A percentile compares a stretch with the other conserved stretches of the same genome.
Evolutionary conservation across 2,888 invertebrate genomes (phyloP).

Genomic region (Drosophila subquinaria): DNA sequence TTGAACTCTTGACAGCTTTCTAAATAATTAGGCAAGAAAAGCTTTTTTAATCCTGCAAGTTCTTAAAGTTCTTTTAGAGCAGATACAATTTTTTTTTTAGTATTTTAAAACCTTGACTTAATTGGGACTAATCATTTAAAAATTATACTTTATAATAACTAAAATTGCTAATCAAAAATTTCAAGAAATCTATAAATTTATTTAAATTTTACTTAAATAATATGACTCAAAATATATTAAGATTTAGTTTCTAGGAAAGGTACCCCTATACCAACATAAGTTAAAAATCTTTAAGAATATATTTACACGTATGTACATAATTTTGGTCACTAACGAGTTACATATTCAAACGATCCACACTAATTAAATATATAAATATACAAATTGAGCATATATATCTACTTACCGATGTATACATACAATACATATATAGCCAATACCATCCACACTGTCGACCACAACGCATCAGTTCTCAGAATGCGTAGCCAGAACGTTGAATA

Average conservation of each 20-base stretch:
- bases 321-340: neutral
- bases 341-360: neutral
- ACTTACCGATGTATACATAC: constrained; percentile 6
- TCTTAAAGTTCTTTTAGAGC: too few species aligned
- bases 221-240: neutral
- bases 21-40: too few species aligned
- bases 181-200: neutral
- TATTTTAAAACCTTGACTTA: too few species aligned
- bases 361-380: neutral
- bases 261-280: constrained; percentile 2
- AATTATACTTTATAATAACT: neutral
- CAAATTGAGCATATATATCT: constrained; percentile 1
- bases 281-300: neutral
- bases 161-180: neutral
- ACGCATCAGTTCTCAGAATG: constrained; percentile 43
- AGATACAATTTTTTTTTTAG: too few species aligned
- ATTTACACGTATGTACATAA: neutral
- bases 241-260: neutral
- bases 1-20: too few species aligned
- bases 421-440: constrained; percentile 18
- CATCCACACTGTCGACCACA: constrained; percentile 43
- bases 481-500: constrained; percentile 32
- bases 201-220: neutral
- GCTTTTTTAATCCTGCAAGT: too few species aligned
- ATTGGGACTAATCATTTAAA: neutral